Base-by-base conservation (phyloP, 2,888 invertebrate genomes). In the Hoplodrina blanda region DNA sequence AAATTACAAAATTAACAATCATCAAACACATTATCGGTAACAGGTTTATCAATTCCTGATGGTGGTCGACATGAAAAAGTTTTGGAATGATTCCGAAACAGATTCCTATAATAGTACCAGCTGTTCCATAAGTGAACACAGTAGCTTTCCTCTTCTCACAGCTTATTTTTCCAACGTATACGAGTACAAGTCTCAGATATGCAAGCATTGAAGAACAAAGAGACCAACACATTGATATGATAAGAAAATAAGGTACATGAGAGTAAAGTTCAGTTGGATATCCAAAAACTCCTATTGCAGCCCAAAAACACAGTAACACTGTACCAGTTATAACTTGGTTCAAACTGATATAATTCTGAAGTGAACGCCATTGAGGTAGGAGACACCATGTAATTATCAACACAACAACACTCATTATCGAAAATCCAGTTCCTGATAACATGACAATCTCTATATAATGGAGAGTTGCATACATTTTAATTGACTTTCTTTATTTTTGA, bases 161-260 rank as follows among this genome's bases (percentile, higher is more conserved):
- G n/a, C 74, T 71, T 20, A 75, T 71, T 30, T 52, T 65, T 49
- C 73, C 69, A 52, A 46, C 46, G 11, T 76, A 70, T 1, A 78
- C 10, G 0, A 74, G 64, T 4, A 73, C 73, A 4, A 80, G 67
- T 41, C 73, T 73, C 11, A 78, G 44, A 46, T 80, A 71, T 1
- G 63, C 76, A 4, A 64, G 37, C n/a, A 76, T 13, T 41, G 71
- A 62, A 7, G 62, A 60, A 15, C 62, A 62, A 17, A 71, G 63
- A 7, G 84, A 78, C 82, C 84, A 82, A 4, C 65, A 73, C 46
- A 76, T 62, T 17, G 62, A 52, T 10, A n/a, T 20, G 5, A 46
- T 54, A 5, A 83, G 56, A 10, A 81, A 30, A 57, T 59, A 70
- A 20, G 41, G 50, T 20, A 17, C 33, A 1, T 68, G 0, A 11